These are phyloP conservation scores for Prunella himalayana DNA, from an alignment of 2,113 vertebrate species.

Conservation along the genomic window DNA sequence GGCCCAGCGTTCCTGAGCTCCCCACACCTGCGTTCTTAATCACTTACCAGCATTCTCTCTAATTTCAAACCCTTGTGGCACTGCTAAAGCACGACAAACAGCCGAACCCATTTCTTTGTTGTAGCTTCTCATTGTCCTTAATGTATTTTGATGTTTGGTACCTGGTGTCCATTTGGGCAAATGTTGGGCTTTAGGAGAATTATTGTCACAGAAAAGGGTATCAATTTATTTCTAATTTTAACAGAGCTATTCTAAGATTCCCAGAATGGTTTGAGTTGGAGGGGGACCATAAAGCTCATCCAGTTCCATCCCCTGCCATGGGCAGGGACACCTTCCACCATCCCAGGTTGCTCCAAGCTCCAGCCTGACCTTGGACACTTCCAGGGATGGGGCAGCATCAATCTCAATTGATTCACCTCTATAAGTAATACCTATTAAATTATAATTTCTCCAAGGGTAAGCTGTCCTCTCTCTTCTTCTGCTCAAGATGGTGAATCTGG, in stretches of 20 bases:
- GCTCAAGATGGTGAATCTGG: not conserved
- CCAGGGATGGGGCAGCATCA: not conserved
- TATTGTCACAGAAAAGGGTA: not conserved
- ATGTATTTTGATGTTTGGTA: fast-evolving
- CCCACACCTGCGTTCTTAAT: fast-evolving
- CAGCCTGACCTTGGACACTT: not conserved
- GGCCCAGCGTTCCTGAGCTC: not conserved
- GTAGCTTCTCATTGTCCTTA: not conserved
- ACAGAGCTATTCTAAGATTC: not conserved
- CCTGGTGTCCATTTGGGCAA: fast-evolving
- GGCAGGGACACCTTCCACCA: not conserved
- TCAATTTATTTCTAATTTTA: fast-evolving
- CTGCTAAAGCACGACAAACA: not conserved
- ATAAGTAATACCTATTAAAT: not conserved
- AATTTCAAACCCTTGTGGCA: fast-evolving
- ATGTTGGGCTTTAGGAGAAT: not conserved
- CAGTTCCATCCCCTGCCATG: not conserved
- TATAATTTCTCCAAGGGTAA: not conserved
- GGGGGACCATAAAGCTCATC: not conserved
- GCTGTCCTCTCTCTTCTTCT: not conserved
- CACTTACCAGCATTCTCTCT: fast-evolving
- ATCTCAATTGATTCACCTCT: not conserved
- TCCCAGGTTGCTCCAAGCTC: not conserved
- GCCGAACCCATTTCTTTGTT: not conserved
- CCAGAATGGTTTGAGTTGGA: not conserved